A percentile compares a stretch with the other conserved stretches of the same genome.
These are phyloP conservation scores for Triplophysa rosa DNA, from an alignment of 2,113 vertebrate species.

Conservation along the genomic window DNA sequence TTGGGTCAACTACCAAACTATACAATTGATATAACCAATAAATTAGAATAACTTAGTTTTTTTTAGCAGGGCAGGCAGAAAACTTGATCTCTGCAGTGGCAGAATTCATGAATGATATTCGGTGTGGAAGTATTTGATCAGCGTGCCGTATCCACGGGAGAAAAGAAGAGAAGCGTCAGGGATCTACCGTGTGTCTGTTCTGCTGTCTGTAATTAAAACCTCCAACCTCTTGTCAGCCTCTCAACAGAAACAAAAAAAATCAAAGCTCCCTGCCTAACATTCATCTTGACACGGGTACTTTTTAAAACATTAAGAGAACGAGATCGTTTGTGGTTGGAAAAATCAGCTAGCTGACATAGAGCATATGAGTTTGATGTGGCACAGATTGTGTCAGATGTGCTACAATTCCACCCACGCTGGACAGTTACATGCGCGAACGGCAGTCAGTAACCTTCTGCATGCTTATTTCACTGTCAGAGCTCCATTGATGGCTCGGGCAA, in stretches of 20 bases:
- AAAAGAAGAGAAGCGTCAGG: conserved; percentile 26
- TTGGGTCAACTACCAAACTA: too few species aligned
- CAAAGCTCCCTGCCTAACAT: background rate
- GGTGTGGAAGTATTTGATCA: conserved; percentile 52
- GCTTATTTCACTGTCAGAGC: conserved; percentile 63
- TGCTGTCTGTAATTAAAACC: conserved; percentile 31
- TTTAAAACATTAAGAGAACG: conserved; percentile 6
- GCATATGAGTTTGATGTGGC: conserved; percentile 24
- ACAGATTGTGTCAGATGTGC: conserved; percentile 33
- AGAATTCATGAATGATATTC: conserved; percentile 35
- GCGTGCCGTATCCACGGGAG: conserved; percentile 19
- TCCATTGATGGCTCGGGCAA: conserved; percentile 66
- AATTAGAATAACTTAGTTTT: too few species aligned
- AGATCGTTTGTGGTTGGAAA: conserved; percentile 10
- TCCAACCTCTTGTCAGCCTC: background rate
- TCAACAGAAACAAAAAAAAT: background rate
- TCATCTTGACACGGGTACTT: conserved; percentile 7
- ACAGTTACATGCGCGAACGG: conserved; percentile 10
- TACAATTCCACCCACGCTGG: background rate
- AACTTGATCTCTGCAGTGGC: conserved; percentile 24
- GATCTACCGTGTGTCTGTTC: background rate
- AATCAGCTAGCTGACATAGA: background rate
- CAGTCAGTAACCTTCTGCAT: conserved; percentile 57
- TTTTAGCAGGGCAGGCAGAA: background rate
- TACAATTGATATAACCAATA: too few species aligned